phyloP scores from a whole-genome alignment of 2,888 invertebrate genomes.

The Parascotia fuliginaria region DNA sequence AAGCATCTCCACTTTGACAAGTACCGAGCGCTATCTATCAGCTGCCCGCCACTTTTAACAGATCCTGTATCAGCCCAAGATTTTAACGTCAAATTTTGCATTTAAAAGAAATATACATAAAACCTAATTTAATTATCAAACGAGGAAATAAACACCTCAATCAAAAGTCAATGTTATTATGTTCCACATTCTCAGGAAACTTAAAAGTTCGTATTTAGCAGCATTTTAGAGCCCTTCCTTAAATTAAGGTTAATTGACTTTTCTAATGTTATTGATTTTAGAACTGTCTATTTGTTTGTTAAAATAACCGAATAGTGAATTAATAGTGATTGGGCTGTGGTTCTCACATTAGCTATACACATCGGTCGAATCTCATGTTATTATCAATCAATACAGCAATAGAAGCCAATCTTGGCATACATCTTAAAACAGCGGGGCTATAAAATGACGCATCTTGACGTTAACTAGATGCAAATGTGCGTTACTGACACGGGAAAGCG shows the following conservation, averaged over 20 bases:
- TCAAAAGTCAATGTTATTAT: no score
- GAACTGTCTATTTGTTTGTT: conserved; percentile 55
- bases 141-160: no score
- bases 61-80: no score
- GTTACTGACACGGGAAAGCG: conserved; percentile 6
- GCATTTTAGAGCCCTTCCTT: conserved; percentile 57
- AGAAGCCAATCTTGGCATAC: conserved; percentile 12
- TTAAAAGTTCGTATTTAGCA: no score
- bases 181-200: no score
- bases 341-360: conserved; percentile 36
- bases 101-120: no score
- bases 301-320: conserved; percentile 46
- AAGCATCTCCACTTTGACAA: no score
- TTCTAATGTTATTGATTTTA: conserved; percentile 62
- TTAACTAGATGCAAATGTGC: conserved; percentile 37
- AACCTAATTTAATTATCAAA: no score
- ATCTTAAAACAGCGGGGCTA: neutral
- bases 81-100: no score
- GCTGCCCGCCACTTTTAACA: no score
- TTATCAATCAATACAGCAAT: conserved; percentile 26
- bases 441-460: conserved; percentile 25
- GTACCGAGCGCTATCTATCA: no score
- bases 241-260: conserved; percentile 73
- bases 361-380: conserved; percentile 1
- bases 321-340: conserved; percentile 31